Percentiles rank a stretch among this genome's conserved stretches.
These are phyloP conservation scores for Plagiodera versicolora DNA, from an alignment of 2,888 invertebrate species.

Conservation along the genomic window DNA sequence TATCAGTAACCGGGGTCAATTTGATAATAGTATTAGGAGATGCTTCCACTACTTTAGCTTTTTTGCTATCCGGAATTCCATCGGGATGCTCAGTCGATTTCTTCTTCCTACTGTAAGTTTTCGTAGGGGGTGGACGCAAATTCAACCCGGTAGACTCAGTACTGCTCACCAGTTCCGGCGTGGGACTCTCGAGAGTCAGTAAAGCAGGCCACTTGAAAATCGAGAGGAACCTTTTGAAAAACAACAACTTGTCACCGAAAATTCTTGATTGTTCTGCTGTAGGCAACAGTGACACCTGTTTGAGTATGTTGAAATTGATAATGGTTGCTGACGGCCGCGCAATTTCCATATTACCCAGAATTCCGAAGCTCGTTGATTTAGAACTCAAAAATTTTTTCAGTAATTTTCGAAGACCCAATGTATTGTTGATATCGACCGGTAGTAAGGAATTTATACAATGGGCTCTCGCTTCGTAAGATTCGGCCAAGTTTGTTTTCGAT, in stretches of 20 bases:
- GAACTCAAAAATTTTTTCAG: slow-evolving; percentile 33
- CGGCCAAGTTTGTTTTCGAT: background rate
- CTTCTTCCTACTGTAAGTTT: background rate
- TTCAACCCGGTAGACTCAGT: background rate
- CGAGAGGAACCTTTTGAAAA: slow-evolving; percentile 29
- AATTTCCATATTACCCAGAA: background rate
- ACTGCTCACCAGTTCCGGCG: slow-evolving; percentile 12
- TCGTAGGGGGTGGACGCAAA: background rate
- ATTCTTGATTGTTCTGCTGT: background rate
- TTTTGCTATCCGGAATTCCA: background rate
- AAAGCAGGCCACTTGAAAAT: slow-evolving; percentile 36
- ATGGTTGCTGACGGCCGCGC: background rate
- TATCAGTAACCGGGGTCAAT: slow-evolving; percentile 26
- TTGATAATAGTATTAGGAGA: slow-evolving; percentile 12
- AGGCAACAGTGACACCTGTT: background rate
- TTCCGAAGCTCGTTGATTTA: background rate
- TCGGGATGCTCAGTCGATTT: slow-evolving; percentile 2
- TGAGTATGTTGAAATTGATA: background rate
- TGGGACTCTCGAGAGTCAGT: slow-evolving; percentile 26
- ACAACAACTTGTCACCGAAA: slow-evolving; percentile 23
- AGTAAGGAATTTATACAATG: slow-evolving; percentile 19
- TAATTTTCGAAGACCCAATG: slow-evolving; percentile 37
- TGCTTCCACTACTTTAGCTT: background rate
- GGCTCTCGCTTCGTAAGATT: background rate
- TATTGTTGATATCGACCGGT: slow-evolving; percentile 37